phyloP scores from a whole-genome alignment of 1,140 invertebrate species.

The Campoletis sonorensis region DNA sequence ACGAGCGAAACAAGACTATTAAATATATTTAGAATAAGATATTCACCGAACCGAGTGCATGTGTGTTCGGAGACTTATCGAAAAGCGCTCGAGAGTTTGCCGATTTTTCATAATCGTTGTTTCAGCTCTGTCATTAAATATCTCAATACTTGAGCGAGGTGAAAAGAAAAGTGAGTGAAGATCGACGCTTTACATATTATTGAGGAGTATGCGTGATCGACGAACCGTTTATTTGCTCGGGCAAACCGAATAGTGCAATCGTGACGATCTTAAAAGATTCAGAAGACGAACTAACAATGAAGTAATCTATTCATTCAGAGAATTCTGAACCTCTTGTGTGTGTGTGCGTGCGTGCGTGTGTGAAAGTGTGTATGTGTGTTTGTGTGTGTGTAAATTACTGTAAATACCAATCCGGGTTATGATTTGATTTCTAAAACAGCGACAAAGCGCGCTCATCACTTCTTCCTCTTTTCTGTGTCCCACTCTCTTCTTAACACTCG shows the following conservation, averaged over 20 bases:
- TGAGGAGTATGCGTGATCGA: neutral
- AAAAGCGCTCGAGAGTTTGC: neutral
- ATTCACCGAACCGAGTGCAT: neutral
- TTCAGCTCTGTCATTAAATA: too few relatives aligned
- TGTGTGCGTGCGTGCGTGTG: too few relatives aligned
- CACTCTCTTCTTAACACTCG: neutral
- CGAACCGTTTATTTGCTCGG: neutral
- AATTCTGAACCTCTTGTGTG: neutral
- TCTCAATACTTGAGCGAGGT: too few relatives aligned
- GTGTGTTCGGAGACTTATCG: neutral
- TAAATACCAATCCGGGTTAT: constrained; percentile 9
- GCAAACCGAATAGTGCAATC: constrained; percentile 19
- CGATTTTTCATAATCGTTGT: too few relatives aligned
- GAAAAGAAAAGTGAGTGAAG: neutral
- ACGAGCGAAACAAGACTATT: neutral
- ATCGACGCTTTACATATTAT: neutral
- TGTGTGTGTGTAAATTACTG: constrained; percentile 12
- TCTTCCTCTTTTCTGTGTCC: neutral
- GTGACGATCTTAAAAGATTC: constrained; percentile 8
- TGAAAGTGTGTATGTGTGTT: too few relatives aligned
- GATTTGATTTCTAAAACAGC: neutral
- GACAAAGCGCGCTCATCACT: neutral
- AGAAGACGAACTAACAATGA: neutral
- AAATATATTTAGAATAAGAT: neutral
- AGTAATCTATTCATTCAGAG: neutral